Base-by-base conservation (phyloP, 2,113 vertebrate species). In the Hemiprocne comata region DNA sequence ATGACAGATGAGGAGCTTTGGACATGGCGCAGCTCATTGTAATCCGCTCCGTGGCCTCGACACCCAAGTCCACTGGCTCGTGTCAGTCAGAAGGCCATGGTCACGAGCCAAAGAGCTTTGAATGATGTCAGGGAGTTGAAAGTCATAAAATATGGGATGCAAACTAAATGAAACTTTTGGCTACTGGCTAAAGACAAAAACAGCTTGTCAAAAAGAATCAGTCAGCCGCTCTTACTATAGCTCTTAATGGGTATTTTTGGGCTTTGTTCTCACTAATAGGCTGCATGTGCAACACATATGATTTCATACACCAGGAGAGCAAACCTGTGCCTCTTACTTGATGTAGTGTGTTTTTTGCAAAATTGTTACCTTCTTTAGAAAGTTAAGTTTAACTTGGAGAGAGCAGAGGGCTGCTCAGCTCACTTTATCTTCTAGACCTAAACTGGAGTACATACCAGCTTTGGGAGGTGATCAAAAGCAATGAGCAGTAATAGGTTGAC, bases 1-100 rank as follows among this genome's bases (percentile, higher is more conserved):
- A 1, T 85, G 96, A 97, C 40, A 71, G 95, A 96, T 89, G 89
- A 91, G 93, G 73, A 94, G 87, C 73, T 58, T 62, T 92, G 93
- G 89, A 65, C 90, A 74, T 21, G 78, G 78, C 54, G 82, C 73
- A 66, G 87, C 51, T 93, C 72, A 78, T n/a, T 20, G 71, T 34
- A 77, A 85, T 80, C 91, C 5, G 2, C 28, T 77, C 46, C 5
- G 15, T 0, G 26, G 85, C 65, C 89, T 82, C 55, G 6, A 84
- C 95, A 85, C 58, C 84, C 75, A 40, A 13, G 16, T 4, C 85
- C 74, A 31, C 86, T 54, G 82, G 62, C 86, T 93, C 9, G 2
- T 62, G 91, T 34, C 58, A n/a, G 69, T 93, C 84, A 57, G 53
- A 20, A 57, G 44, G 87, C 69, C 73, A 26, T 0, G 9, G 55